A percentile compares a stretch with the other conserved stretches of the same genome.
Conservation (phyloP, 2,888 invertebrate species). For the Drosophila quinaria region DNA sequence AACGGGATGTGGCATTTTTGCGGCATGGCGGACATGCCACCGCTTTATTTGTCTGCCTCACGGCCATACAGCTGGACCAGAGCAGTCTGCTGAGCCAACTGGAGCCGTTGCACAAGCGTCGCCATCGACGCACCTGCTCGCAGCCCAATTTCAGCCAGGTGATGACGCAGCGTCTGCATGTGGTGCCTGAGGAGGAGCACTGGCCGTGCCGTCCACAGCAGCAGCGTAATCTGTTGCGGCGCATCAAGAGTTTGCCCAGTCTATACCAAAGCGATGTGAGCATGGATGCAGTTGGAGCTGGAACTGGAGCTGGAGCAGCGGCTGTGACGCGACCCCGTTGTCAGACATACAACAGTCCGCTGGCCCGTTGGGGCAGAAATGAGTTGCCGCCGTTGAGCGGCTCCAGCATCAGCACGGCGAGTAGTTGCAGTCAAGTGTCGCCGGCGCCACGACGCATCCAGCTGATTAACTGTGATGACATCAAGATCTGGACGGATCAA, state of each 20-base stretch:
- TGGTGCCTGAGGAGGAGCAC: slow-evolving; percentile 61
- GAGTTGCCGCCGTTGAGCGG: slow-evolving; percentile 30
- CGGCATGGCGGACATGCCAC: slow-evolving; percentile 88
- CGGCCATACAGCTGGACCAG: slow-evolving; percentile 89
- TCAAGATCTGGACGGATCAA: slow-evolving; percentile 85
- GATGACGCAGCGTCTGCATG: slow-evolving; percentile 64
- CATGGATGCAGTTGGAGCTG: background rate
- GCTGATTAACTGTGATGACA: slow-evolving; percentile 85
- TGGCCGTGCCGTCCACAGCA: background rate
- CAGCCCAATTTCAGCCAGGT: slow-evolving; percentile 87
- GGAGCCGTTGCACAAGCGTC: slow-evolving; percentile 85
- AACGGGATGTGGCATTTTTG: slow-evolving; percentile 87
- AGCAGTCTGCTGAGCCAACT: slow-evolving; percentile 88
- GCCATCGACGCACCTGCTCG: slow-evolving; percentile 86
- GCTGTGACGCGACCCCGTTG: slow-evolving; percentile 48
- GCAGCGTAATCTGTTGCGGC: slow-evolving; percentile 37
- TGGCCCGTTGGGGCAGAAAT: slow-evolving; percentile 36
- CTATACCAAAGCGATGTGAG: slow-evolving; percentile 9
- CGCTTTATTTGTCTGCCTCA: slow-evolving; percentile 88
- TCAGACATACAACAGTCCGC: slow-evolving; percentile 59
- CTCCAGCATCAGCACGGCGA: slow-evolving; percentile 35
- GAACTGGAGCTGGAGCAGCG: background rate
- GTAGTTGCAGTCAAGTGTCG: slow-evolving; percentile 41
- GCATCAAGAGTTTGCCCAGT: slow-evolving; percentile 63
- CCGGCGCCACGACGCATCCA: slow-evolving; percentile 67